These are phyloP conservation scores for Nemurella pictetii DNA, from an alignment of 2,888 invertebrate genomes.

Conservation along the genomic window DNA sequence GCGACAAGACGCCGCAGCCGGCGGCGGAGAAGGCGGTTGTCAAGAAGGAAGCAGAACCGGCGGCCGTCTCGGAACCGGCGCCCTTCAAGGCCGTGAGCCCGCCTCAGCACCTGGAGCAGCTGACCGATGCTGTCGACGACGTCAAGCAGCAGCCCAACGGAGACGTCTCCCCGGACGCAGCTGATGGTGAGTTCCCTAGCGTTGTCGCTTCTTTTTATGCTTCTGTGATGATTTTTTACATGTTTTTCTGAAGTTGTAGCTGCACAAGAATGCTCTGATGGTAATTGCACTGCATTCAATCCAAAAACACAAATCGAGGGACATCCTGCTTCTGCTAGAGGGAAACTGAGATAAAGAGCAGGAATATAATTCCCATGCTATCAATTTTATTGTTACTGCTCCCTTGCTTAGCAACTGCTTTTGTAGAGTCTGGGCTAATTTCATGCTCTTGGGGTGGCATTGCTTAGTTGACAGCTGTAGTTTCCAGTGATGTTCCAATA, in stretches of 20 bases:
- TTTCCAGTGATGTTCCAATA: background rate
- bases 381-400: background rate
- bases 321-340: background rate
- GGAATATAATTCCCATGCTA: background rate
- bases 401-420: background rate
- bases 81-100: background rate
- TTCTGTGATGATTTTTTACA: too few relatives aligned
- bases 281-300: background rate
- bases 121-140: background rate
- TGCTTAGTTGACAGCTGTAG: background rate
- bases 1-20: background rate
- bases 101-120: background rate
- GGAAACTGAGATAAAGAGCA: background rate
- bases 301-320: background rate
- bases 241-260: too few relatives aligned
- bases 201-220: too few relatives aligned
- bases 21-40: background rate
- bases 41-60: conserved; percentile 8
- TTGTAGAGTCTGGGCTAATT: background rate
- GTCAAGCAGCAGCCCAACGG: conserved; percentile 37
- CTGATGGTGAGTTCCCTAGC: conserved; percentile 37
- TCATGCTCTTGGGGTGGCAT: background rate
- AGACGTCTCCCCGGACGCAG: conserved; percentile 24
- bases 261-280: too few relatives aligned
- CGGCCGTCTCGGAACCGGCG: background rate